Percentiles rank a stretch among this genome's conserved stretches.
Evolutionary conservation across 2,113 vertebrate genomes (phyloP).

Genomic region (Ceyx cyanopectus): DNA sequence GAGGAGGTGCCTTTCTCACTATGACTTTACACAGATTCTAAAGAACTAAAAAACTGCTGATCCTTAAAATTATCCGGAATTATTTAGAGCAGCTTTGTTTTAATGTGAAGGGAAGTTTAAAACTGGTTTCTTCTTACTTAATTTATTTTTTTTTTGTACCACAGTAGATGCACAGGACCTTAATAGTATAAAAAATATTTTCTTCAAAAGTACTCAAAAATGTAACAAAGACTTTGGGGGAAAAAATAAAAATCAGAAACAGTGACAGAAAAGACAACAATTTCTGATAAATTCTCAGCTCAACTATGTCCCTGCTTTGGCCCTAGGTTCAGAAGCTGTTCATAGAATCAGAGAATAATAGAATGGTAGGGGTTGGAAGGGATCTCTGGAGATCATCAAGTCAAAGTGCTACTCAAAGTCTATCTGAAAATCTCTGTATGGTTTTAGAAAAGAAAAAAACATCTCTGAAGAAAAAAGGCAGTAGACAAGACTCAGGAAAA

Average conservation of each 20-base stretch:
- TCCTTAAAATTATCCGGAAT: background rate
- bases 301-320: background rate
- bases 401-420: conserved; percentile 18
- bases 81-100: background rate
- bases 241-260: background rate
- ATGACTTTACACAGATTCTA: background rate
- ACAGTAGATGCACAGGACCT: background rate
- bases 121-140: background rate
- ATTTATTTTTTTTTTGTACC: background rate
- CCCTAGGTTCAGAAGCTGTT: background rate
- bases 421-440: background rate
- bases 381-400: too few species aligned
- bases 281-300: conserved; percentile 10
- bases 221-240: background rate
- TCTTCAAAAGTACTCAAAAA: background rate
- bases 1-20: background rate
- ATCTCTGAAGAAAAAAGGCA: background rate
- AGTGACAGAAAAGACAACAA: background rate
- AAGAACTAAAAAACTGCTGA: background rate
- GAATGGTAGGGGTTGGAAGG: too few species aligned
- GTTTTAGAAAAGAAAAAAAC: background rate
- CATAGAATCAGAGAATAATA: too few species aligned
- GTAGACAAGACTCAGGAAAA: background rate
- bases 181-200: background rate
- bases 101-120: background rate